Evolutionary conservation across 1,140 invertebrate genomes (phyloP), one percentile per base, ranked within the genome.

Genomic region (Eumeta japonica): DNA sequence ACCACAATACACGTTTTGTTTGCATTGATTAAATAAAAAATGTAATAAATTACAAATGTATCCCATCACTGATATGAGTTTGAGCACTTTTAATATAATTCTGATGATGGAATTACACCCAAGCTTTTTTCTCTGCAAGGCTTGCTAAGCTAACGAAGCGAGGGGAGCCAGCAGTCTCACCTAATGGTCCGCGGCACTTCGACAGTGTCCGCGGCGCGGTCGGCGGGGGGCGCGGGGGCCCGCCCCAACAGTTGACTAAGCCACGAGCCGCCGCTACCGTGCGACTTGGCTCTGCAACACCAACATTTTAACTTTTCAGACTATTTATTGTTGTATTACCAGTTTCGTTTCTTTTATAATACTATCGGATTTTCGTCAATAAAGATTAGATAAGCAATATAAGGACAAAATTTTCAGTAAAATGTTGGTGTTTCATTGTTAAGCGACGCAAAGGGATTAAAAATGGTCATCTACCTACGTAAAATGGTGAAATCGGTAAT

Each of bases 221-320:
- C 58, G 35, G 60, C 57, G 49, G 55, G 39, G 36, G 60, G 52
- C 27, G 57, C 51, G 54, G 76, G 52, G 29, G 52, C 52, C 40
- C 55, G 43, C 43, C 70, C 75, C 52, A 80, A 76, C 28, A 79
- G 62, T 56, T 68, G 66, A 59, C 68, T 68, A 56, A 80, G 75
- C 78, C 77, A 80, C 62, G 70, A 55, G 50, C 62, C 58, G 50
- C 54, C 50, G 47, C 56, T 48, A 11, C 58, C 52, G 50, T 56
- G 52, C 51, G 62, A 55, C 54, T 61, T 65, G 52, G 55, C 57
- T 56, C 67, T 72, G 67, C 43, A 72, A 72, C 57, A 24, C 20
- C 20, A 24, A 24, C 5, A 24, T 24, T 7, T 24, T 5, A 24
- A n/a, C 5, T 24, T 24, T 24, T n/a, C 5, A 5, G 5, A 24